Evolutionary conservation across 2,888 invertebrate species (phyloP), one percentile per base, ranked within the genome.

Genomic region (Hemistola chrysoprasaria): DNA sequence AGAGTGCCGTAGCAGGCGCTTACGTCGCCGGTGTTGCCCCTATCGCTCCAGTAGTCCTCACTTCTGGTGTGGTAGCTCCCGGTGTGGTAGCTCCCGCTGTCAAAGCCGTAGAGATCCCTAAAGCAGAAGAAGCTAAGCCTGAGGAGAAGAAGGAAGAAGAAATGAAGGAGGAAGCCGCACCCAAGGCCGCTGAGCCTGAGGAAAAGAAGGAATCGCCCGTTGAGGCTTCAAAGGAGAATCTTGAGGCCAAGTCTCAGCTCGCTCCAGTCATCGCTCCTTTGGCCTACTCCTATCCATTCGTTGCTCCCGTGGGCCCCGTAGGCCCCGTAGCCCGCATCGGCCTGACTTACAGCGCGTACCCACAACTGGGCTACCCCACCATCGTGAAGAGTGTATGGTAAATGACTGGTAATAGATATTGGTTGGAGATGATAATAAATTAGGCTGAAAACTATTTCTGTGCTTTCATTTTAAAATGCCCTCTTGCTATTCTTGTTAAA

Each of bases 1-100:
- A 77, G 27, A 54, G 63, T 2, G 60, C 66, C 22, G 45, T 71
- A 0, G 47, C 35, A 0, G 47, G 53, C 0, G 51, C 63, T 1
- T 54, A 59, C 5, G 28, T 55, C 1, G 41, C 53, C 0, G 31
- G 59, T 0, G 40, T 59, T 1, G 42, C 53, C 0, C 31, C 61
- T 0, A 40, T 60, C 0, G 3, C 44, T 10, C 37, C 43, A 3
- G 11, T 43, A 4, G 23, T 37, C 8, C 36, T 36, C 31, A 31
- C 30, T 6, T 44, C 53, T 8, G 50, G 47, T 1, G 10, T 52
- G 5, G 24, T 54, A 1, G 42, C 33, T 7, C 46, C 53, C 8
- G 50, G 47, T 2, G 10, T 52, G 5, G 24, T 54, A 1, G 42
- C 47, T 1, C 54, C 54, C 7, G 43, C 11, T 1, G 6, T 47